Percentiles rank a stretch among this genome's conserved stretches.
Conservation (phyloP, 2,888 invertebrate species). For the Heliconius hortense region DNA sequence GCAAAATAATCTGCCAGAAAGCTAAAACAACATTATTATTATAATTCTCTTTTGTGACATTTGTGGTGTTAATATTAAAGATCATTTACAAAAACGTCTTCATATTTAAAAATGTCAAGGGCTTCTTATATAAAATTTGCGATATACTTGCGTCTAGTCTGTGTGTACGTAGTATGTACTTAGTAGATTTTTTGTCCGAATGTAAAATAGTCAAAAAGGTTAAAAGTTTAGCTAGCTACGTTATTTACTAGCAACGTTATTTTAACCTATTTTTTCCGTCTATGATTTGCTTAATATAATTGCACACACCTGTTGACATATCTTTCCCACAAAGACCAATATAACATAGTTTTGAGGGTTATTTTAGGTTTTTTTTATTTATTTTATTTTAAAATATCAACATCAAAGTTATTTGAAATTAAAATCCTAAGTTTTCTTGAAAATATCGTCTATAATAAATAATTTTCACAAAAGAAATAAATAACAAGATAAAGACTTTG, state of each 20-base stretch:
- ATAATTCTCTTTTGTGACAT: background rate
- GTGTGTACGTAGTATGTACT: background rate
- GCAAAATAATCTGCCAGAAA: too few relatives aligned
- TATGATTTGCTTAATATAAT: background rate
- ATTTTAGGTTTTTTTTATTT: too few relatives aligned
- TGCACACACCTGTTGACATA: background rate
- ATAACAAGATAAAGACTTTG: conserved; percentile 70
- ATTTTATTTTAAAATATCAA: too few relatives aligned
- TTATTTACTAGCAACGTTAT: background rate
- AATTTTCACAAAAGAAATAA: background rate
- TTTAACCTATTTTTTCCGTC: background rate
- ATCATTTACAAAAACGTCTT: conserved; percentile 1
- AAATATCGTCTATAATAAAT: background rate
- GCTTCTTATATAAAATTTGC: background rate
- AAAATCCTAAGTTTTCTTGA: too few relatives aligned
- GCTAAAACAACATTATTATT: too few relatives aligned
- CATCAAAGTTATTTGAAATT: too few relatives aligned
- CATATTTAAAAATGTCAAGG: conserved; percentile 23
- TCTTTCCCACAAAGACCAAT: background rate
- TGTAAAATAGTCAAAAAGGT: background rate
- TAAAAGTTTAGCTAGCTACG: background rate
- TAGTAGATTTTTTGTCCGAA: background rate
- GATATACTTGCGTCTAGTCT: background rate
- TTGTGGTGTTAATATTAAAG: conserved; percentile 13
- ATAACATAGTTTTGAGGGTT: background rate